phyloP scores from a whole-genome alignment of 2,888 invertebrate species.

The Pollenia amentaria region DNA sequence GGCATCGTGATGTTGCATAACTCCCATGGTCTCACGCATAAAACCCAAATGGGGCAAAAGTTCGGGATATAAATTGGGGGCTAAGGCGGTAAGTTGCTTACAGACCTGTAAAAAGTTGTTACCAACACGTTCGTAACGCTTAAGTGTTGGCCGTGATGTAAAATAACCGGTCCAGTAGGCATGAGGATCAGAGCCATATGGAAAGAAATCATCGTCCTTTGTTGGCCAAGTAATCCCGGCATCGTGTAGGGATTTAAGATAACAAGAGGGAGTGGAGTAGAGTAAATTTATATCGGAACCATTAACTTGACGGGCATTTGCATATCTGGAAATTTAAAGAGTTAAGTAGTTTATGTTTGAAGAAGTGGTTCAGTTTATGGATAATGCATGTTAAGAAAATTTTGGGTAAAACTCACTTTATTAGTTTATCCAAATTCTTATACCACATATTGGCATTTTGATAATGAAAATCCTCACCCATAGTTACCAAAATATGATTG shows the following conservation, averaged over 20 bases:
- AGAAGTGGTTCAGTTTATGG: neutral
- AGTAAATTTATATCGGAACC: conserved; percentile 90
- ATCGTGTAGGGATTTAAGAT: conserved; percentile 90
- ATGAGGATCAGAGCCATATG: conserved; percentile 93
- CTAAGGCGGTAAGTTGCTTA: conserved; percentile 90
- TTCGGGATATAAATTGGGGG: conserved; percentile 84
- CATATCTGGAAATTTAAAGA: conserved; percentile 78
- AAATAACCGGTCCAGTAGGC: conserved; percentile 98
- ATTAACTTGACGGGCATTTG: conserved; percentile 83
- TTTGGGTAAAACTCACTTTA: conserved; percentile 86
- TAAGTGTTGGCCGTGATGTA: conserved; percentile 92
- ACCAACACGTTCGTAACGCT: conserved; percentile 90
- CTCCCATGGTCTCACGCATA: conserved; percentile 86
- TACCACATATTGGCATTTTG: conserved; percentile 91
- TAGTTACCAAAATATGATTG: conserved; percentile 93
- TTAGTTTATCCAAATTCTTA: conserved; percentile 94
- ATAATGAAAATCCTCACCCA: conserved; percentile 97
- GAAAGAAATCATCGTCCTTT: conserved; percentile 95
- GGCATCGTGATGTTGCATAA: conserved; percentile 96
- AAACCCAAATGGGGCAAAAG: conserved; percentile 79
- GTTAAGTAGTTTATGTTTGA: neutral
- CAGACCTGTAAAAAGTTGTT: conserved; percentile 91
- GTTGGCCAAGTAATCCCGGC: conserved; percentile 88
- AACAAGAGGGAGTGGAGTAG: conserved; percentile 95
- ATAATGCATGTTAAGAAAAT: conserved; percentile 16